Percentiles rank a stretch among this genome's conserved stretches.
These are phyloP conservation scores for Neocloeon triangulifer DNA, from an alignment of 1,140 invertebrate species.

Conservation along the genomic window DNA sequence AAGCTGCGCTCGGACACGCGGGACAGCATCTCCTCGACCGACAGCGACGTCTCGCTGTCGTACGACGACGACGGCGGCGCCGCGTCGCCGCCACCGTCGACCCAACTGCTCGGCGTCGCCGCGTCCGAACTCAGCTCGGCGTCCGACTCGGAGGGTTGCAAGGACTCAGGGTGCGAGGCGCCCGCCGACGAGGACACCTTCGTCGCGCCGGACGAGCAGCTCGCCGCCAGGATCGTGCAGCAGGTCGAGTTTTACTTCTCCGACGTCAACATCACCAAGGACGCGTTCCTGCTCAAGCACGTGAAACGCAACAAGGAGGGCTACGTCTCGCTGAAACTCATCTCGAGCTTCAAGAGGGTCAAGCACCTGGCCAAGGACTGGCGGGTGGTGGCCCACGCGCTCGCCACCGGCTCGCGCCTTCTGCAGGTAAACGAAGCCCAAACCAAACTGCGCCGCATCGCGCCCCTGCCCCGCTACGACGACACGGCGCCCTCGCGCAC, in stretches of 20 bases:
- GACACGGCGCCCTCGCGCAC: constrained; percentile 78
- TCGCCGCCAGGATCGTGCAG: constrained; percentile 49
- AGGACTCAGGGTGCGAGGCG: constrained; percentile 31
- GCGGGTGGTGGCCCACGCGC: constrained; percentile 66
- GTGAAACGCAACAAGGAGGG: constrained; percentile 85
- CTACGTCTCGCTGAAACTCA: constrained; percentile 80
- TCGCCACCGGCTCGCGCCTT: constrained; percentile 47
- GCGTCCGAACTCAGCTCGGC: constrained; percentile 11
- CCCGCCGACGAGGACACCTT: constrained; percentile 9
- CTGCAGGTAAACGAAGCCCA: constrained; percentile 76
- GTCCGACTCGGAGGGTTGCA: constrained; percentile 2
- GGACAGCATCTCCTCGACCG: constrained; percentile 35
- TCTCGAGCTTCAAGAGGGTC: constrained; percentile 81
- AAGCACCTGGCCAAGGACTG: constrained; percentile 83
- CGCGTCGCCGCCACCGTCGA: constrained; percentile 13
- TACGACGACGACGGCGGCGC: constrained; percentile 19
- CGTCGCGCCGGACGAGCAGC: constrained; percentile 36
- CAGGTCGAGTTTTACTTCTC: constrained; percentile 89
- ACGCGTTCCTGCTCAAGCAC: constrained; percentile 85
- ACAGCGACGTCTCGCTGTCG: constrained; percentile 32
- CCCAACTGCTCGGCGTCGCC: constrained; percentile 28
- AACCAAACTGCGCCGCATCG: constrained; percentile 68
- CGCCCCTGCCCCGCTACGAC: constrained; percentile 69
- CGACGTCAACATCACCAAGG: constrained; percentile 82
- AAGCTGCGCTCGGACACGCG: constrained; percentile 30